Evolutionary conservation across 2,888 invertebrate species (phyloP).

Genomic region (Litoditis marina): DNA sequence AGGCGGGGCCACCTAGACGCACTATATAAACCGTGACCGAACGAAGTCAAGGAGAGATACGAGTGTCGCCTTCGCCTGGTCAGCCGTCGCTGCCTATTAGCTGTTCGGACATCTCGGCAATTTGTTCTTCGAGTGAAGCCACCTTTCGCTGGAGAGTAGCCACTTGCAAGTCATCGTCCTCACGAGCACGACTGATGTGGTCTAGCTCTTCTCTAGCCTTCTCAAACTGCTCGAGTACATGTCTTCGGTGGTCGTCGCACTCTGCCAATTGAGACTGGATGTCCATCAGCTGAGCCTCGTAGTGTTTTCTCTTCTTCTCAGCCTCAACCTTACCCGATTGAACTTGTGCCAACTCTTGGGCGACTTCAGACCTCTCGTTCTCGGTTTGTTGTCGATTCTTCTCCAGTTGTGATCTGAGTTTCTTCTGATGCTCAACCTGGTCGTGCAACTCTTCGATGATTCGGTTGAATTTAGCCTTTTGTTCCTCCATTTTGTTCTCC

Average conservation of each 20-base stretch:
- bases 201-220: slow-evolving; percentile 79
- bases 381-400: slow-evolving; percentile 41
- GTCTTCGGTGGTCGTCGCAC: slow-evolving; percentile 68
- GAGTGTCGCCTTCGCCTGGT: too few relatives aligned
- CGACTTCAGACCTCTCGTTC: slow-evolving; percentile 70
- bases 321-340: slow-evolving; percentile 83
- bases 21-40: too few relatives aligned
- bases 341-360: slow-evolving; percentile 84
- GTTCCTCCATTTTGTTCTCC: slow-evolving; percentile 69
- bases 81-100: too few relatives aligned
- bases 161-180: slow-evolving; percentile 85
- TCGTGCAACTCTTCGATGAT: slow-evolving; percentile 84
- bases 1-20: too few relatives aligned
- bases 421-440: slow-evolving; percentile 64
- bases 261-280: slow-evolving; percentile 71
- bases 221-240: slow-evolving; percentile 77
- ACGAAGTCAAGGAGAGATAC: too few relatives aligned
- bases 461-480: slow-evolving; percentile 87
- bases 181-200: slow-evolving; percentile 73
- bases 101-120: slow-evolving; percentile 63
- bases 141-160: slow-evolving; percentile 82
- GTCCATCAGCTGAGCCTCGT: slow-evolving; percentile 69
- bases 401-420: slow-evolving; percentile 44
- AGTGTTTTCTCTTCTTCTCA: slow-evolving; percentile 89
- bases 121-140: slow-evolving; percentile 79